A percentile compares a stretch with the other conserved stretches of the same genome.
phyloP scores from a whole-genome alignment of 2,888 invertebrate species.

The Malthinus flaveolus region DNA sequence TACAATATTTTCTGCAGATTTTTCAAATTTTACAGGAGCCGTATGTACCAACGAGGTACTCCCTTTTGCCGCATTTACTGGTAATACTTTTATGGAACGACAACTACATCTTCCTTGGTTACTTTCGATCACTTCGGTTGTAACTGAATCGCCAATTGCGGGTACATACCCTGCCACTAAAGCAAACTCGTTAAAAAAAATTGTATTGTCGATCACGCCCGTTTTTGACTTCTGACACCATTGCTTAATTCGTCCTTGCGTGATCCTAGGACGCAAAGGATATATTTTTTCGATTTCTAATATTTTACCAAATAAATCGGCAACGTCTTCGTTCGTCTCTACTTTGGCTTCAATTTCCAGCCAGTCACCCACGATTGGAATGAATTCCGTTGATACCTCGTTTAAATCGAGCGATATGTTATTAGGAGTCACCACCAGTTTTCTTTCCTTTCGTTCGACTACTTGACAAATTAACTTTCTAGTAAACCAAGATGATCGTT shows the following conservation, averaged over 20 bases:
- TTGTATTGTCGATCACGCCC: slow-evolving; percentile 63
- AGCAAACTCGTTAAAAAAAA: slow-evolving; percentile 63
- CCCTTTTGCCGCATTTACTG: slow-evolving; percentile 31
- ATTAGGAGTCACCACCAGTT: slow-evolving; percentile 57
- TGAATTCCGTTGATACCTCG: slow-evolving; percentile 63
- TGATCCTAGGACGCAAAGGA: slow-evolving; percentile 62
- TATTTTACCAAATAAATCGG: slow-evolving; percentile 59
- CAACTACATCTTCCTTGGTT: slow-evolving; percentile 62
- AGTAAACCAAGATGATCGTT: slow-evolving; percentile 39
- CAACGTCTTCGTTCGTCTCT: slow-evolving; percentile 62
- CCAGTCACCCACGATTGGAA: slow-evolving; percentile 73
- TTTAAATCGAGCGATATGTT: slow-evolving; percentile 66
- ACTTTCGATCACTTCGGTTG: slow-evolving; percentile 74
- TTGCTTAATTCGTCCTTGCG: slow-evolving; percentile 56
- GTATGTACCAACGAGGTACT: slow-evolving; percentile 21
- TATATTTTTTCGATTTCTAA: slow-evolving; percentile 64
- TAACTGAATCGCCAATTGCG: slow-evolving; percentile 64
- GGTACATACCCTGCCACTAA: slow-evolving; percentile 61
- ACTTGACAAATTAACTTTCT: slow-evolving; percentile 54
- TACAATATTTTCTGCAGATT: slow-evolving; percentile 52
- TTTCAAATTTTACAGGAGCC: slow-evolving; percentile 15
- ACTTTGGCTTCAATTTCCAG: slow-evolving; percentile 65
- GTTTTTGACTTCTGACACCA: slow-evolving; percentile 50
- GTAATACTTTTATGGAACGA: slow-evolving; percentile 62
- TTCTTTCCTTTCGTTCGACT: slow-evolving; percentile 48